Evolutionary conservation across 2,113 vertebrate species (phyloP).

Genomic region (Turdus rufiventris): DNA sequence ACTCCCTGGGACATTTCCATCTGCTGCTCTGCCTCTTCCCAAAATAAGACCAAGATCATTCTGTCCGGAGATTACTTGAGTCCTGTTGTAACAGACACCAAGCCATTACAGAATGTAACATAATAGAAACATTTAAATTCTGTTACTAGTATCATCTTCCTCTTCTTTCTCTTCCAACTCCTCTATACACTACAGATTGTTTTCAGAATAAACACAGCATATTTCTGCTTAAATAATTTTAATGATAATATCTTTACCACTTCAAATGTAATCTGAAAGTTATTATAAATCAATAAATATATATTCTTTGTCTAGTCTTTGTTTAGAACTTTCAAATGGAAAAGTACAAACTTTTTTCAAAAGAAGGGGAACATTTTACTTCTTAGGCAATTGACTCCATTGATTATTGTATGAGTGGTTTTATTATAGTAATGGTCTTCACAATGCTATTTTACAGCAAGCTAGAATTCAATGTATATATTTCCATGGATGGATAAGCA

Average conservation of each 20-base stretch:
- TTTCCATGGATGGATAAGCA: background rate
- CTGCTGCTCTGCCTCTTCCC: background rate
- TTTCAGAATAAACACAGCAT: background rate
- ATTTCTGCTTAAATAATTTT: background rate
- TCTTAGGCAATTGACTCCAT: background rate
- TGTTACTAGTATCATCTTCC: background rate
- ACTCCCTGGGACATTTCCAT: background rate
- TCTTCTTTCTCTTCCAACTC: background rate
- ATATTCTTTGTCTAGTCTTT: background rate
- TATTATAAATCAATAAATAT: background rate
- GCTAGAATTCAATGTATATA: background rate
- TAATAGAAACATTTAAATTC: background rate
- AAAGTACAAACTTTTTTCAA: background rate
- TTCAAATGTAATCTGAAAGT: background rate
- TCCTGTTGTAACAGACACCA: background rate
- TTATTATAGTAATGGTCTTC: background rate
- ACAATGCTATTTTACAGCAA: background rate
- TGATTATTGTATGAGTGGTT: background rate
- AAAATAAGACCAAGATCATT: background rate
- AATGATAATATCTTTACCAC: background rate
- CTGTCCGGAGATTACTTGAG: background rate
- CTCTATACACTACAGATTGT: background rate
- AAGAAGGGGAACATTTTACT: background rate
- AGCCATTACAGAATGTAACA: background rate
- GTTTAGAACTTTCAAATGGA: background rate